phyloP scores from a whole-genome alignment of 2,113 vertebrate genomes.

The Megaptera novaeangliae region DNA sequence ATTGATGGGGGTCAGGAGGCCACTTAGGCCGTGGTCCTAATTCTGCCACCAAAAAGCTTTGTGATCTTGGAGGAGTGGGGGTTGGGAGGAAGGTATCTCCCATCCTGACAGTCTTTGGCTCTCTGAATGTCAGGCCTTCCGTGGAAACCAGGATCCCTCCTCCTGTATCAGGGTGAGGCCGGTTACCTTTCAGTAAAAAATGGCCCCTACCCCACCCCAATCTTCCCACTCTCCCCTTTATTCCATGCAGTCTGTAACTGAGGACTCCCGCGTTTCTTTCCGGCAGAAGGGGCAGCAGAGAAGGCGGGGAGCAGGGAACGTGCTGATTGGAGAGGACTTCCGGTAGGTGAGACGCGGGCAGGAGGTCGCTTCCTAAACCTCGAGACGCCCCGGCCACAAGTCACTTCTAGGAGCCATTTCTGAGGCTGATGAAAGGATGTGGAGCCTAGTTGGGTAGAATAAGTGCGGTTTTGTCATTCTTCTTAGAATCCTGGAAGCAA shows the following conservation, averaged over 20 bases:
- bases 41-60: background rate
- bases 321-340: background rate
- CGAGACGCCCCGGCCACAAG: background rate
- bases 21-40: background rate
- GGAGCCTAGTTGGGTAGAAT: background rate
- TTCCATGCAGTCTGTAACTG: background rate
- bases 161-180: background rate
- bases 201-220: background rate
- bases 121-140: background rate
- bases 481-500: background rate
- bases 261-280: background rate
- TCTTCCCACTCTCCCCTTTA: background rate
- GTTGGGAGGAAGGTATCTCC: background rate
- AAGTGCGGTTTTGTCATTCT: background rate
- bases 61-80: background rate
- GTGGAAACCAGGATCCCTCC: background rate
- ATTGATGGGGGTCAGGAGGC: no score
- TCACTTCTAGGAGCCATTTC: background rate
- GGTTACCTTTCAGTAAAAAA: background rate
- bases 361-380: rapidly evolving
- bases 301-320: background rate
- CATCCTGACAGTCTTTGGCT: background rate
- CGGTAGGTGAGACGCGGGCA: background rate
- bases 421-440: background rate
- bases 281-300: background rate